Evolutionary conservation across 2,113 vertebrate genomes (phyloP).

Genomic region (Hepsetus odoe): DNA sequence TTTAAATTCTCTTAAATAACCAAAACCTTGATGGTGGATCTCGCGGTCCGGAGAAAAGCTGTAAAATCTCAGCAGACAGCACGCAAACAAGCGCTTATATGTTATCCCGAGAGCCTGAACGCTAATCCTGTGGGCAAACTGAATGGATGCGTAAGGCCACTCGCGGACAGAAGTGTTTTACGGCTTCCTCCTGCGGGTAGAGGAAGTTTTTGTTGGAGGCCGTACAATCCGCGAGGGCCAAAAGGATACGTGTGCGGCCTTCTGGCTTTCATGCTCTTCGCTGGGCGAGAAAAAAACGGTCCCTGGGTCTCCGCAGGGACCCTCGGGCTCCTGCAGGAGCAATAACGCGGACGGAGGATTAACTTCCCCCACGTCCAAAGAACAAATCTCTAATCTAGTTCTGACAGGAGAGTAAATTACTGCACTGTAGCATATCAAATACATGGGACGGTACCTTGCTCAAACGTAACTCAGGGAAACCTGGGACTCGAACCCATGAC

Average conservation of each 20-base stretch:
- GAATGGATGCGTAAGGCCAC: not conserved
- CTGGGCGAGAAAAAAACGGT: conserved; percentile 27
- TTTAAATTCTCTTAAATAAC: not conserved
- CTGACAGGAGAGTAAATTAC: too few relatives aligned
- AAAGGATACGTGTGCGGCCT: conserved; percentile 47
- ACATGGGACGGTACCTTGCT: too few relatives aligned
- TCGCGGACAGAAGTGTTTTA: conserved; percentile 6
- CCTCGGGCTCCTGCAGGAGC: conserved; percentile 42
- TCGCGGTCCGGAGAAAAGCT: not conserved
- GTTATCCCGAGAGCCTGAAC: not conserved
- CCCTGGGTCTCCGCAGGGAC: conserved; percentile 27
- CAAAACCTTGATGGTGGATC: too few relatives aligned
- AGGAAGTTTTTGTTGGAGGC: conserved; percentile 57
- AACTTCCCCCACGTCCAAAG: conserved; percentile 35
- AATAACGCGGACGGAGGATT: conserved; percentile 22
- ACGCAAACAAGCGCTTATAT: not conserved
- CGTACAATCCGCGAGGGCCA: conserved; percentile 36
- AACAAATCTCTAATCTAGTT: too few relatives aligned
- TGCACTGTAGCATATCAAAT: too few relatives aligned
- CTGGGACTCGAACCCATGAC: too few relatives aligned
- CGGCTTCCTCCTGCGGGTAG: conserved; percentile 43
- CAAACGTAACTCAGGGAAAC: too few relatives aligned
- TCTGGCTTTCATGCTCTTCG: conserved; percentile 10
- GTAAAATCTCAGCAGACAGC: not conserved
- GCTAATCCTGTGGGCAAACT: conserved; percentile 7